phyloP scores from a whole-genome alignment of 2,888 invertebrate genomes.

The Conistra vaccinii region DNA sequence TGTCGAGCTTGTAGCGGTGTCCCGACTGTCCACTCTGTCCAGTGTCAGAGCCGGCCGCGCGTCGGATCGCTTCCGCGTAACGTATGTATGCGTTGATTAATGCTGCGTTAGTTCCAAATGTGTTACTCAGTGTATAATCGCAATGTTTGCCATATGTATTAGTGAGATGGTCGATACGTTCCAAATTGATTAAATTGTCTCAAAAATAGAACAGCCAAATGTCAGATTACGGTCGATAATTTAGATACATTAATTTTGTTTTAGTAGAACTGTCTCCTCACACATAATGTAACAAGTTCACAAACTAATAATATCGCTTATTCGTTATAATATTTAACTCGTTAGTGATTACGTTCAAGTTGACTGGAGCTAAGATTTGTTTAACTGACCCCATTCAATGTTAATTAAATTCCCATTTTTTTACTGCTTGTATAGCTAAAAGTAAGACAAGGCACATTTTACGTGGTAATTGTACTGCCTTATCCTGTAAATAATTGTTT shows the following conservation, averaged over 20 bases:
- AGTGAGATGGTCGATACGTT: conserved; percentile 88
- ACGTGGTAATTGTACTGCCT: conserved; percentile 90
- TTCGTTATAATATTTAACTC: conserved; percentile 88
- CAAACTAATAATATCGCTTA: conserved; percentile 89
- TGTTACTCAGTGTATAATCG: conserved; percentile 76
- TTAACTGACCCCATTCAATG: conserved; percentile 83
- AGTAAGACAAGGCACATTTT: conserved; percentile 87
- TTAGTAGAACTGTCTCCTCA: conserved; percentile 76
- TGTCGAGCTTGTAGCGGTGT: conserved; percentile 66
- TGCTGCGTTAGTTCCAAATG: conserved; percentile 69
- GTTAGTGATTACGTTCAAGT: conserved; percentile 87
- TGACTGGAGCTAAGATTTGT: conserved; percentile 87
- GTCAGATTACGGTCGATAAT: conserved; percentile 74
- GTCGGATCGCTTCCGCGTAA: conserved; percentile 63
- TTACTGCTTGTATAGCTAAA: conserved; percentile 90
- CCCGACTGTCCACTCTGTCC: conserved; percentile 23
- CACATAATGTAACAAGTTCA: conserved; percentile 86
- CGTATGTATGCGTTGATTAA: conserved; percentile 67
- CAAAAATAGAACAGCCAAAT: conserved; percentile 75
- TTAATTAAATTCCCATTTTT: conserved; percentile 86
- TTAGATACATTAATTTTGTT: conserved; percentile 72
- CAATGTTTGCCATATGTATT: conserved; percentile 88
- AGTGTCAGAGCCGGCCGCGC: conserved; percentile 14
- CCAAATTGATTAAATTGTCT: conserved; percentile 81
- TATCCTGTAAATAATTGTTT: conserved; percentile 91